Conservation (phyloP, 64 coral and sea anemone genomes). For the Pocillopora damicornis region DNA sequence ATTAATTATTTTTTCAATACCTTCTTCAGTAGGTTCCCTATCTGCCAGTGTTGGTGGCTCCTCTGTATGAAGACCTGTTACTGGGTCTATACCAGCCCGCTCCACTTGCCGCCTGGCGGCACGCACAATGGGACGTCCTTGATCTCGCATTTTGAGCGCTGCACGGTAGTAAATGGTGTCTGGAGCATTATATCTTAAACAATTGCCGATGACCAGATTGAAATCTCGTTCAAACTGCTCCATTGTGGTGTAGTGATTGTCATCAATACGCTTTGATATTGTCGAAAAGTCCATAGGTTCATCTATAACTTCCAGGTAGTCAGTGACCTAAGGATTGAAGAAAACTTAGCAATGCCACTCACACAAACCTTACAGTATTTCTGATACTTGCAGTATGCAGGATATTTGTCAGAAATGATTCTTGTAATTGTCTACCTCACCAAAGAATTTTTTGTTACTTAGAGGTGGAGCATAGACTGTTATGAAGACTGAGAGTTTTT, state of each 20-base stretch:
- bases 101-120: conserved; percentile 87
- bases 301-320: conserved; percentile 88
- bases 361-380: too few relatives aligned
- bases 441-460: too few relatives aligned
- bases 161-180: conserved; percentile 97
- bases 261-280: conserved; percentile 74
- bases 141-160: conserved; percentile 84
- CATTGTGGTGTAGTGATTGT: conserved; percentile 80
- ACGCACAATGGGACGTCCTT: conserved; percentile 86
- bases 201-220: conserved; percentile 77
- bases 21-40: conserved; percentile 92
- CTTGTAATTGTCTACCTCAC: too few relatives aligned
- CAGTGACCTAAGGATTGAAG: conserved; percentile 57
- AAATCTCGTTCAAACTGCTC: conserved; percentile 98
- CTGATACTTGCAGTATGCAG: too few relatives aligned
- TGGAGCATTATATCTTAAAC: conserved; percentile 87
- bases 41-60: conserved; percentile 77
- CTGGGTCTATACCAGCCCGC: conserved; percentile 88
- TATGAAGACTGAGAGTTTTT: too few relatives aligned
- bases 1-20: neutral
- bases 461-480: too few relatives aligned
- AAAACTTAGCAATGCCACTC: neutral
- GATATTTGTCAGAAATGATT: too few relatives aligned
- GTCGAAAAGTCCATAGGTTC: conserved; percentile 97
- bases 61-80: conserved; percentile 90